Conservation (phyloP, 2,888 invertebrate genomes). For the Drosophila prostipennis region DNA sequence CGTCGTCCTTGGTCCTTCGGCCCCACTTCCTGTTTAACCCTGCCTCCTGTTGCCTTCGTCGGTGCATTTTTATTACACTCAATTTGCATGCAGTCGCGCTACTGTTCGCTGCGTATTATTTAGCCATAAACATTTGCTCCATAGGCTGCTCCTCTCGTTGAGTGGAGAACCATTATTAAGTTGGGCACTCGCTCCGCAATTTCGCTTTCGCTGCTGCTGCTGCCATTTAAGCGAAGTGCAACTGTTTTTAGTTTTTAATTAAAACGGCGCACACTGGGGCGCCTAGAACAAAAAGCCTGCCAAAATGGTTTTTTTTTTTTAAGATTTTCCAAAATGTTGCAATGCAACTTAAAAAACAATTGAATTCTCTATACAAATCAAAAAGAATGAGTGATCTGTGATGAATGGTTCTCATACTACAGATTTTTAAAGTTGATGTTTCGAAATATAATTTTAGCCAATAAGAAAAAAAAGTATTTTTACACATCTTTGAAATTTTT, state of each 20-base stretch:
- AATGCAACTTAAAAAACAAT: too few species aligned
- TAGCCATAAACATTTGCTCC: constrained; percentile 61
- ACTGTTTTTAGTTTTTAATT: constrained; percentile 63
- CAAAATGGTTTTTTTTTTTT: too few species aligned
- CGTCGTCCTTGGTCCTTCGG: not conserved
- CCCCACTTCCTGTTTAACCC: not conserved
- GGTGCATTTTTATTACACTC: constrained; percentile 57
- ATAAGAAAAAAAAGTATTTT: too few species aligned
- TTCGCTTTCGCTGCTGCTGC: constrained; percentile 2
- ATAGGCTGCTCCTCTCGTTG: constrained; percentile 44
- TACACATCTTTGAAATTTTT: too few species aligned
- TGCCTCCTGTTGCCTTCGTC: constrained; percentile 3
- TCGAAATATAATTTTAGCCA: too few species aligned
- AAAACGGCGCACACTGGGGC: too few species aligned
- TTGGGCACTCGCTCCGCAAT: constrained; percentile 25
- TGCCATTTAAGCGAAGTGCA: constrained; percentile 49
- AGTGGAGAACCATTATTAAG: constrained; percentile 59
- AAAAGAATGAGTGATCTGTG: too few species aligned
- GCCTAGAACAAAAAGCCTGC: too few species aligned
- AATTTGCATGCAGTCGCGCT: constrained; percentile 51
- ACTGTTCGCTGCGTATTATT: constrained; percentile 56
- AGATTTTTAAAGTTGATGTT: too few species aligned
- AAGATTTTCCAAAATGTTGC: too few species aligned
- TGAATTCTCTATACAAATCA: too few species aligned
- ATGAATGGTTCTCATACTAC: too few species aligned